Evolutionary conservation across 2,113 vertebrate species (phyloP).

Genomic region (Gambusia holbrooki): DNA sequence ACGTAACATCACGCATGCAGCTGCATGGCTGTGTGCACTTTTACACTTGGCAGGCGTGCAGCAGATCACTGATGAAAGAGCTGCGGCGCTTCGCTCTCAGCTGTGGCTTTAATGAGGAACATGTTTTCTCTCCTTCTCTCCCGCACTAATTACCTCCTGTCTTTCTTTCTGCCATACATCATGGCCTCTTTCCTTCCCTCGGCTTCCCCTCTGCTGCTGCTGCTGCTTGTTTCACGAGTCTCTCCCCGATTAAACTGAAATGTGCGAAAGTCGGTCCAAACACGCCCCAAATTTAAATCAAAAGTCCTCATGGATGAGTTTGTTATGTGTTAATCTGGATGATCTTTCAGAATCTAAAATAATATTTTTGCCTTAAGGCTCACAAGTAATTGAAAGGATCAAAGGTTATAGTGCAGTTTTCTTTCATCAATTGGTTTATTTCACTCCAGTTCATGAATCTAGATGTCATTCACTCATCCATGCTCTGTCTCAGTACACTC

Average conservation of each 20-base stretch:
- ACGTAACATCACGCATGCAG: constrained; percentile 48
- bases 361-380: background rate
- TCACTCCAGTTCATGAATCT: too few relatives aligned
- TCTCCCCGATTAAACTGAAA: constrained; percentile 3
- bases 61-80: constrained; percentile 28
- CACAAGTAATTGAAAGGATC: background rate
- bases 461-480: too few relatives aligned
- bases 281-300: background rate
- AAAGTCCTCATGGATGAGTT: background rate
- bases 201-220: background rate
- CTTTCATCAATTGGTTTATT: too few relatives aligned
- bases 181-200: background rate
- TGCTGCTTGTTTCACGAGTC: background rate
- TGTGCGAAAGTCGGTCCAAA: background rate
- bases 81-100: constrained; percentile 30
- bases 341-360: background rate
- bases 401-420: too few relatives aligned
- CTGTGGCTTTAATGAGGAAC: constrained; percentile 8
- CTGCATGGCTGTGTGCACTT: constrained; percentile 33
- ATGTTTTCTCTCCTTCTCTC: constrained; percentile 28
- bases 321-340: background rate
- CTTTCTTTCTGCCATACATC: background rate
- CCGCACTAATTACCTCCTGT: constrained; percentile 3
- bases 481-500: too few relatives aligned
- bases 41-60: constrained; percentile 8